A percentile compares a stretch with the other conserved stretches of the same genome.
Evolutionary conservation across 2,888 invertebrate species (phyloP).

Genomic region (Sturmia bella): DNA sequence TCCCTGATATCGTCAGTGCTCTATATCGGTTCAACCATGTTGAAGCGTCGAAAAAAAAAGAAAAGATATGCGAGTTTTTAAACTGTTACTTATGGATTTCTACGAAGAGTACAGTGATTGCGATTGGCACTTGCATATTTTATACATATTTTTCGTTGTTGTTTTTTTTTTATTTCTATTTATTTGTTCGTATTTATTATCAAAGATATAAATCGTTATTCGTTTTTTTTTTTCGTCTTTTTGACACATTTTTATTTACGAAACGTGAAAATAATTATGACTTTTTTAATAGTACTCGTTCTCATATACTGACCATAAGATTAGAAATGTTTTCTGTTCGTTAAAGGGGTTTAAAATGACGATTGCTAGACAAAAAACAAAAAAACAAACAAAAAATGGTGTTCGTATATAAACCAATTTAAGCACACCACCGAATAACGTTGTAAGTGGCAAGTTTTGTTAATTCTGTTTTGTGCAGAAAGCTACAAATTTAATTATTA

Average conservation of each 20-base stretch:
- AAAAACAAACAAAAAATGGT: not conserved
- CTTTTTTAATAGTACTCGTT: conserved; percentile 1
- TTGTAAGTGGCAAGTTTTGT: too few species aligned
- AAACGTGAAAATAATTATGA: conserved; percentile 46
- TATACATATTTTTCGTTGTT: conserved; percentile 23
- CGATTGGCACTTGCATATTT: conserved; percentile 38
- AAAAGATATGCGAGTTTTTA: conserved; percentile 47
- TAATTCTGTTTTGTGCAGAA: too few species aligned
- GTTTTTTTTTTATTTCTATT: conserved; percentile 3
- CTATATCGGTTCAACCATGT: conserved; percentile 58
- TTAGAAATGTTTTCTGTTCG: conserved; percentile 30
- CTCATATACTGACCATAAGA: conserved; percentile 54
- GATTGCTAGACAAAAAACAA: not conserved
- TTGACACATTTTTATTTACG: conserved; percentile 16
- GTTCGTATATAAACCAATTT: too few species aligned
- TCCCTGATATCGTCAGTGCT: conserved; percentile 64
- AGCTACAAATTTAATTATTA: too few species aligned
- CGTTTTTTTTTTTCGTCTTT: conserved; percentile 21
- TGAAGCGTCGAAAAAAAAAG: conserved; percentile 49
- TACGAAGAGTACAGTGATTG: conserved; percentile 19
- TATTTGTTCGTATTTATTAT: conserved; percentile 59
- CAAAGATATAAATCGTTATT: conserved; percentile 48
- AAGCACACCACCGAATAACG: too few species aligned
- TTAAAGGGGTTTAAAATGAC: conserved; percentile 24
- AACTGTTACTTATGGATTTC: conserved; percentile 53